Evolutionary conservation across 2,888 invertebrate species (phyloP).

Genomic region (Ennomos fuscantarius): DNA sequence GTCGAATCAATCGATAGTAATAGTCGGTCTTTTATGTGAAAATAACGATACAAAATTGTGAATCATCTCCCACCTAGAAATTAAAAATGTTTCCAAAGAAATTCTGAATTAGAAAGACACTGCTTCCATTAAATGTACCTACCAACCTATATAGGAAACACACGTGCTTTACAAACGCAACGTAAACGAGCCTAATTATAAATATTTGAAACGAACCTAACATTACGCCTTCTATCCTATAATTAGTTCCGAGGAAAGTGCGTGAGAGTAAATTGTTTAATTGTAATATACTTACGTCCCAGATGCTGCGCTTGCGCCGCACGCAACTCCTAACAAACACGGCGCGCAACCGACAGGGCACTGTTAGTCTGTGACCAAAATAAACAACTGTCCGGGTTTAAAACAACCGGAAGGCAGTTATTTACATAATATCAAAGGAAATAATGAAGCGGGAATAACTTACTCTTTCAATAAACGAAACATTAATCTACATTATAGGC

Average conservation of each 20-base stretch:
- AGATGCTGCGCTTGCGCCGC: conserved; percentile 55
- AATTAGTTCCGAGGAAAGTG: conserved; percentile 71
- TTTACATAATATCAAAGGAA: conserved; percentile 49
- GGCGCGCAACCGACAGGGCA: conserved; percentile 27
- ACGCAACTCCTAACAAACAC: conserved; percentile 54
- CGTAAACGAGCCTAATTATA: conserved; percentile 54
- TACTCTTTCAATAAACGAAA: conserved; percentile 20
- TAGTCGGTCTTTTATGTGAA: no score
- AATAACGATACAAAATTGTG: no score
- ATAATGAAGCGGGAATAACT: conserved; percentile 47
- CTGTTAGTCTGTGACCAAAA: conserved; percentile 12
- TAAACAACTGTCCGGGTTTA: conserved; percentile 33
- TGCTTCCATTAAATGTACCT: neutral
- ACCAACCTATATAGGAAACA: neutral
- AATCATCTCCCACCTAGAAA: no score
- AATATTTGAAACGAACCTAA: conserved; percentile 60
- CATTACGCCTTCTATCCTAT: conserved; percentile 52
- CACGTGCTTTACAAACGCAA: conserved; percentile 37
- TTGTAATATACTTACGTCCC: conserved; percentile 68
- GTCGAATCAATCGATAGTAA: no score
- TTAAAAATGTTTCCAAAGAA: no score
- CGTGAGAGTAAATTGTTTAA: conserved; percentile 77
- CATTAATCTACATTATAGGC: no score
- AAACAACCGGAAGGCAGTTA: conserved; percentile 56
- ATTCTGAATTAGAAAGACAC: no score